Evolutionary conservation across 2,113 vertebrate species (phyloP).

Genomic region (Amazona guildingii): DNA sequence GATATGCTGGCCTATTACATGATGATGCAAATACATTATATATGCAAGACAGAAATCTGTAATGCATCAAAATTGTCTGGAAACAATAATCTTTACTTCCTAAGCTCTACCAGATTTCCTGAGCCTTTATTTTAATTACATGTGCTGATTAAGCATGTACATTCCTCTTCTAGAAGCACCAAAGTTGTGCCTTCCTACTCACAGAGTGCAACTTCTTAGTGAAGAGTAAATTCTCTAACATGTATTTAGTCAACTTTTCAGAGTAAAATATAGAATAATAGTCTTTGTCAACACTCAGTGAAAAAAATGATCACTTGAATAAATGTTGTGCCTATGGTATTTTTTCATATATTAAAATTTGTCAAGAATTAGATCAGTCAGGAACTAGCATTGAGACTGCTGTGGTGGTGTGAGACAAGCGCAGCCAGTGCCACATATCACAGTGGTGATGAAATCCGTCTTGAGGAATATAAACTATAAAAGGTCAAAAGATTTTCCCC

Average conservation of each 20-base stretch:
- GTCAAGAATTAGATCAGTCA: background rate
- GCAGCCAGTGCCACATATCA: background rate
- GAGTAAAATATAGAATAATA: background rate
- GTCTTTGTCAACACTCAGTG: background rate
- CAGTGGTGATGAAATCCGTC: background rate
- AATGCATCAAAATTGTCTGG: background rate
- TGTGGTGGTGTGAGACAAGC: background rate
- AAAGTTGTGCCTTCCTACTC: background rate
- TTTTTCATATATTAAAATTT: background rate
- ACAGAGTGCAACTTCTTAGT: background rate
- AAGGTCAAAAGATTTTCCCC: background rate
- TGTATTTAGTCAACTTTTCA: background rate
- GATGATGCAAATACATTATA: background rate
- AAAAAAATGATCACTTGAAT: background rate
- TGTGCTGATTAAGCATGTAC: background rate
- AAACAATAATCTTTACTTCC: background rate
- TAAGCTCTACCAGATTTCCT: background rate
- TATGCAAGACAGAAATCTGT: background rate
- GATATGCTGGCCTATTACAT: background rate
- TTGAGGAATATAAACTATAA: background rate
- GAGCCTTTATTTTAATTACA: slow-evolving; percentile 12
- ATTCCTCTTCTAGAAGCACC: background rate
- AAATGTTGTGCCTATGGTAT: background rate
- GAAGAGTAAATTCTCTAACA: background rate
- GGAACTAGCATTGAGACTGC: background rate